Evolutionary conservation across 2,888 invertebrate genomes (phyloP).

Genomic region (Dicycla oo): DNA sequence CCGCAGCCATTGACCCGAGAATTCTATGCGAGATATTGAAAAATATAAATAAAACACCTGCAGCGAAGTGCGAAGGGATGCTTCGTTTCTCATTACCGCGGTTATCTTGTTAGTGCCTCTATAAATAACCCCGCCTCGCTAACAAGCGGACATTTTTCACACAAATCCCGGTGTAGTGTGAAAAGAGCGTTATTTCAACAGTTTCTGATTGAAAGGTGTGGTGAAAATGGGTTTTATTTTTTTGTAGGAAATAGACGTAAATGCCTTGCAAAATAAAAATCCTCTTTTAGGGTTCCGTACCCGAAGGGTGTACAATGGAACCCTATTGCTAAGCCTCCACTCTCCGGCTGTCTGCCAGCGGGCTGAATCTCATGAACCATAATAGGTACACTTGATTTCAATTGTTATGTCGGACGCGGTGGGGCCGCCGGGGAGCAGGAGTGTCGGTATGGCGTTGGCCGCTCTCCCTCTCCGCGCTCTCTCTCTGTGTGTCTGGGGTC

Average conservation of each 20-base stretch:
- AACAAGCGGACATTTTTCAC: constrained; percentile 72
- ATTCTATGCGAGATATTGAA: constrained; percentile 65
- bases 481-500: too few relatives aligned
- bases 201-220: constrained; percentile 44
- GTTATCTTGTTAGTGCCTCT: constrained; percentile 74
- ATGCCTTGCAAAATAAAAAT: not conserved
- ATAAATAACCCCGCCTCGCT: constrained; percentile 70
- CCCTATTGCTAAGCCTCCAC: too few relatives aligned
- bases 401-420: too few relatives aligned
- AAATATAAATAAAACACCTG: constrained; percentile 58
- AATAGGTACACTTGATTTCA: too few relatives aligned
- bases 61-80: constrained; percentile 56
- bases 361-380: too few relatives aligned
- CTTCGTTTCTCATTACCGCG: constrained; percentile 69
- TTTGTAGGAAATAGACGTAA: not conserved
- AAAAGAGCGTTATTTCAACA: constrained; percentile 57
- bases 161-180: constrained; percentile 61
- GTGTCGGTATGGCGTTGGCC: too few relatives aligned
- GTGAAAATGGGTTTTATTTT: constrained; percentile 7
- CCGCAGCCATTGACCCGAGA: constrained; percentile 45
- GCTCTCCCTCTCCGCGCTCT: too few relatives aligned
- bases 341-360: too few relatives aligned
- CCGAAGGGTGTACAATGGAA: too few relatives aligned
- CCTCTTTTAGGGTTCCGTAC: too few relatives aligned
- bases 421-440: too few relatives aligned